These are phyloP conservation scores for Drosophila varians DNA, from an alignment of 1,140 invertebrate species.

Conservation along the genomic window DNA sequence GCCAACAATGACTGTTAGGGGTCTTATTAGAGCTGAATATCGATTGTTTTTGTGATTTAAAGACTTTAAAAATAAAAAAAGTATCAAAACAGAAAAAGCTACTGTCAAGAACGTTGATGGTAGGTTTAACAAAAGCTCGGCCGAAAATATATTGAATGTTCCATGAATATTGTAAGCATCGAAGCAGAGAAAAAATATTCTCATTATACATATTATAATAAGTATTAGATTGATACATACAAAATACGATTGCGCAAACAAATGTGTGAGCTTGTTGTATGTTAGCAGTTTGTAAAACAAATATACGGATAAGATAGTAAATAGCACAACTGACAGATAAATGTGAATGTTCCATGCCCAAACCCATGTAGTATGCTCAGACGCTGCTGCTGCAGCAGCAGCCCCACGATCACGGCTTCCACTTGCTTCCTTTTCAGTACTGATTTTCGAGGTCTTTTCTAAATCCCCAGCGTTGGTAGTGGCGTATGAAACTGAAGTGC, in stretches of 20 bases:
- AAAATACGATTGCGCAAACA: conserved; percentile 92
- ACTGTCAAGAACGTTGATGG: conserved; percentile 93
- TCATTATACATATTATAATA: conserved; percentile 90
- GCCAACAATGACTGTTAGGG: conserved; percentile 89
- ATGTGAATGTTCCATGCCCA: conserved; percentile 95
- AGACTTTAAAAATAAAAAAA: conserved; percentile 91
- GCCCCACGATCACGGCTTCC: conserved; percentile 66
- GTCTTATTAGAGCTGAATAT: conserved; percentile 88
- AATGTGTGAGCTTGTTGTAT: conserved; percentile 91
- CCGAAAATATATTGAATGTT: conserved; percentile 90
- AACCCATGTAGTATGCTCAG: conserved; percentile 86
- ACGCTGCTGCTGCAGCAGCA: conserved; percentile 78
- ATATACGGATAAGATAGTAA: conserved; percentile 91
- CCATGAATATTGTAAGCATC: conserved; percentile 94
- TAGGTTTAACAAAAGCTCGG: conserved; percentile 91
- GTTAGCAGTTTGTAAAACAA: conserved; percentile 92
- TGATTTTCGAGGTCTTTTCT: conserved; percentile 5
- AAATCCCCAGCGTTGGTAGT: conserved; percentile 36
- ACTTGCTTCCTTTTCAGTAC: conserved; percentile 23
- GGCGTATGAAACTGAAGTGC: conserved; percentile 59
- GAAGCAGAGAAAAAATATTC: conserved; percentile 94
- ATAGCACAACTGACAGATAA: conserved; percentile 92
- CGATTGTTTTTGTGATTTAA: conserved; percentile 87
- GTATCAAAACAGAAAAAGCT: conserved; percentile 92
- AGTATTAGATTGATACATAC: conserved; percentile 92